Evolutionary conservation across 1,140 invertebrate genomes (phyloP).

Genomic region (Bombyx mori): DNA sequence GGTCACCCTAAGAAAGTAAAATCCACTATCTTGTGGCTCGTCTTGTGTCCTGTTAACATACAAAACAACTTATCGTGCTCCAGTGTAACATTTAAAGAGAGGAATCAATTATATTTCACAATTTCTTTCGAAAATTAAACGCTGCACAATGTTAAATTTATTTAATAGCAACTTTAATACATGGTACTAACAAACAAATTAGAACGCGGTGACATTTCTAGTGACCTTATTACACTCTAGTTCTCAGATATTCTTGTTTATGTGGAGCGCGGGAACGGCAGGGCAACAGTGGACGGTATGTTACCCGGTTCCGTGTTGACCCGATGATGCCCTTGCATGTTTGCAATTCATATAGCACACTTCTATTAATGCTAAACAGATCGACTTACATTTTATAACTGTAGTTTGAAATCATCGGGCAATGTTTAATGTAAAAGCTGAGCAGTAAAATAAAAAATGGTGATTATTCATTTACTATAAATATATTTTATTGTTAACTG

Average conservation of each 20-base stretch:
- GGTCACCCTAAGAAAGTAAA: conserved; percentile 67
- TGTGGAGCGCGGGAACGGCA: conserved; percentile 53
- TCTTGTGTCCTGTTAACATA: conserved; percentile 62
- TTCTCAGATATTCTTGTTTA: conserved; percentile 19
- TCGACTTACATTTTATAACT: too few relatives aligned
- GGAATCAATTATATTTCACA: not conserved
- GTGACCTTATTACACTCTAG: conserved; percentile 27
- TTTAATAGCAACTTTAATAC: too few relatives aligned
- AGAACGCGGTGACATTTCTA: conserved; percentile 5
- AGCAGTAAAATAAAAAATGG: too few relatives aligned
- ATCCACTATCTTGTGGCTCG: conserved; percentile 56
- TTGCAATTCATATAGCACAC: conserved; percentile 14
- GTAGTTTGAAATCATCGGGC: too few relatives aligned
- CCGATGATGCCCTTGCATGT: conserved; percentile 23
- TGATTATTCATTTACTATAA: too few relatives aligned
- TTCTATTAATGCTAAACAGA: conserved; percentile 3
- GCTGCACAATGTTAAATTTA: not conserved
- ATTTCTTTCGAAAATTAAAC: not conserved
- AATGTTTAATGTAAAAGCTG: too few relatives aligned
- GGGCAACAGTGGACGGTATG: conserved; percentile 22
- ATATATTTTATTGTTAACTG: too few relatives aligned
- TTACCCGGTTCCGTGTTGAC: conserved; percentile 25
- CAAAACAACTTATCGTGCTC: not conserved
- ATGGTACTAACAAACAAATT: not conserved
- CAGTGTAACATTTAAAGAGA: too few relatives aligned